Evolutionary conservation across 2,797 vertebrate species (phyloP).

Genomic region (Macropus fuliginosus): DNA sequence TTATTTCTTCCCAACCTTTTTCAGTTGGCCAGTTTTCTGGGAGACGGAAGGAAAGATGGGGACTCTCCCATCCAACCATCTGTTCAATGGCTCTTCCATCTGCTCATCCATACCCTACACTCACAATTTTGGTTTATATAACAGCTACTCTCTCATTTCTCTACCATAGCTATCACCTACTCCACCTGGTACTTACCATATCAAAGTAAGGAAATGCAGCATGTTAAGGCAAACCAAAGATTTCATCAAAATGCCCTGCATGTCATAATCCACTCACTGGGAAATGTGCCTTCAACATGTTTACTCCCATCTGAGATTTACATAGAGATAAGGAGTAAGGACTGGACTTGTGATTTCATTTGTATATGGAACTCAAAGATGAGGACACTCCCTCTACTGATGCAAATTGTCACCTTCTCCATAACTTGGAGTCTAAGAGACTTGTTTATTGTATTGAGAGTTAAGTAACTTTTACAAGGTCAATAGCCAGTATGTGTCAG

Average conservation of each 20-base stretch:
- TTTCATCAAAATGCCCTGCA: background rate
- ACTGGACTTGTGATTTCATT: background rate
- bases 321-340: background rate
- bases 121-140: background rate
- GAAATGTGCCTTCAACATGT: background rate
- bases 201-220: background rate
- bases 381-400: background rate
- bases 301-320: background rate
- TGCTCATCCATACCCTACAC: background rate
- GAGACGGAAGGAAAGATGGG: background rate
- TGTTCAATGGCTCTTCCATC: background rate
- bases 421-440: background rate
- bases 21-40: background rate
- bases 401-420: background rate
- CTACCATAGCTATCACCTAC: background rate
- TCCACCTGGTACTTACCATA: background rate
- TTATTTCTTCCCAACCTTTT: too few species aligned
- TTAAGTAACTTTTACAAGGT: background rate
- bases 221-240: background rate
- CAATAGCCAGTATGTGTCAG: background rate
- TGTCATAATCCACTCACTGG: background rate
- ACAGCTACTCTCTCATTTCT: background rate
- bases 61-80: background rate
- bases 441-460: background rate
- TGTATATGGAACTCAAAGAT: background rate